These are phyloP conservation scores for Carcinoscorpius rotundicauda DNA, from an alignment of 1,140 invertebrate species.

Conservation along the genomic window DNA sequence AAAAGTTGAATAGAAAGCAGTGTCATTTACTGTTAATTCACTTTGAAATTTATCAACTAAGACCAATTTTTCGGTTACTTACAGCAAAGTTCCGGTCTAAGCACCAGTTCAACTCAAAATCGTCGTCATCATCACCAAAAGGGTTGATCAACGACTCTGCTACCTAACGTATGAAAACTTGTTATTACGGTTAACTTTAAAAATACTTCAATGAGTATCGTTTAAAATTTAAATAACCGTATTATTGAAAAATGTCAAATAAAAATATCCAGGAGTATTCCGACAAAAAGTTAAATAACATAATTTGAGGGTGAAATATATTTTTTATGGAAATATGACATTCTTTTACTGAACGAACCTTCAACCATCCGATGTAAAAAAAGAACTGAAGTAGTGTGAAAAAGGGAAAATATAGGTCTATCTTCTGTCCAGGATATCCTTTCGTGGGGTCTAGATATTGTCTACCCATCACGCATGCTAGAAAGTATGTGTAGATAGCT, in stretches of 20 bases:
- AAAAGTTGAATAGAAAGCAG: no score
- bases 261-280: no score
- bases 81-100: conserved; percentile 15
- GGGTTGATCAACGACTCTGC: conserved; percentile 34
- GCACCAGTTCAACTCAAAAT: conserved; percentile 32
- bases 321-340: no score
- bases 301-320: no score
- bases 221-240: no score
- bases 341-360: conserved; percentile 8
- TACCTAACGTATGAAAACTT: conserved; percentile 4
- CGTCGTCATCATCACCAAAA: conserved; percentile 41
- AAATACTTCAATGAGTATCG: no score
- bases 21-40: no score
- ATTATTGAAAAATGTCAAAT: no score
- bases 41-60: no score
- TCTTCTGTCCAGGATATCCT: conserved; percentile 10
- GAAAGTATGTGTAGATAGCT: conserved; percentile 44
- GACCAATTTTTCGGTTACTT: neutral
- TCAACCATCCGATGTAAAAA: conserved; percentile 56
- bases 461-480: conserved; percentile 39
- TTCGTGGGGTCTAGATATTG: conserved; percentile 39
- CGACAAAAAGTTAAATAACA: no score
- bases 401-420: conserved; percentile 66
- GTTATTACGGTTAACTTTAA: no score
- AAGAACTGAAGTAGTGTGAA: conserved; percentile 67